phyloP scores from a whole-genome alignment of 2,888 invertebrate species.

The Clitarchus hookeri region DNA sequence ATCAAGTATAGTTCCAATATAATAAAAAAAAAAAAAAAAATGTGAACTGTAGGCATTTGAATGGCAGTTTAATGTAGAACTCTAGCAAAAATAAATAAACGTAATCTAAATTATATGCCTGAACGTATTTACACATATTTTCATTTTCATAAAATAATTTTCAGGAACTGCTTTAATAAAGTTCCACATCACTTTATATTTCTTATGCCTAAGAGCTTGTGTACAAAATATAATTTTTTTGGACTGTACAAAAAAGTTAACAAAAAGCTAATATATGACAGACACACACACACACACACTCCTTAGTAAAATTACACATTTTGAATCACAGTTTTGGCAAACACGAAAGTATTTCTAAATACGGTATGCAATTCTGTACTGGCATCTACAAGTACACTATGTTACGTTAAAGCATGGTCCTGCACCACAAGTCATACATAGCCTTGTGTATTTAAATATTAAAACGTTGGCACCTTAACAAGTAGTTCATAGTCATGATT shows the following conservation, averaged over 20 bases:
- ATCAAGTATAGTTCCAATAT: no score
- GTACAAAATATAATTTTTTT: background rate
- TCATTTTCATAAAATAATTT: background rate
- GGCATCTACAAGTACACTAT: background rate
- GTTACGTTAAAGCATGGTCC: background rate
- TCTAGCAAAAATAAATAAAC: background rate
- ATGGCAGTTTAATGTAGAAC: background rate
- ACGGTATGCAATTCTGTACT: background rate
- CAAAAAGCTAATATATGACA: background rate
- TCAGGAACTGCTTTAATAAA: background rate
- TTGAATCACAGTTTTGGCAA: conserved; percentile 1
- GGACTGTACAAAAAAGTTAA: background rate
- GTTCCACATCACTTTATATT: background rate
- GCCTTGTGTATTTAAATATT: background rate
- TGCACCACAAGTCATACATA: background rate
- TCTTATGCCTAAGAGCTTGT: background rate
- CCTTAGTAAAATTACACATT: background rate
- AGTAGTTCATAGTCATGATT: no score
- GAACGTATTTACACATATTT: background rate
- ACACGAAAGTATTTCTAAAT: background rate
- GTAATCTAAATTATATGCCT: background rate
- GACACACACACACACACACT: background rate
- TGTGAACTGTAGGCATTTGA: no score
- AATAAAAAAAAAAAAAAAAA: no score
- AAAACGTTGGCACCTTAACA: background rate